Evolutionary conservation across 1,140 invertebrate genomes (phyloP), one percentile per base, ranked within the genome.

Genomic region (Thaumatotibia leucotreta): DNA sequence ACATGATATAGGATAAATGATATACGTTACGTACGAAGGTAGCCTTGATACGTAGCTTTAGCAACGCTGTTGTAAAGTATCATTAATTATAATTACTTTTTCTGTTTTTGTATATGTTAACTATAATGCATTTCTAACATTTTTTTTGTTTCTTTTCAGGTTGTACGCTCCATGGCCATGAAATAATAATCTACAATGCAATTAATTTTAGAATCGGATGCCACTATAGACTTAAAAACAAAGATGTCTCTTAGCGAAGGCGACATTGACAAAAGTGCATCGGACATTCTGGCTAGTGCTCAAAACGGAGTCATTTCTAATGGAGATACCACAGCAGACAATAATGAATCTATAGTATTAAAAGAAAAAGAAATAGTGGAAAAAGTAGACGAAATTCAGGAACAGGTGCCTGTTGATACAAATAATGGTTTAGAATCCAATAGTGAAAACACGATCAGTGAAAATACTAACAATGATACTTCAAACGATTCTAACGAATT

Each of bases 121-220:
- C 5, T 17, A 45, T 45, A 20, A n/a, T n/a, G n/a, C 8, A 14
- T 71, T 70, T 64, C 64, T 72, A 72, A 67, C 58, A 65, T 66
- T 0, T 63, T 54, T 79, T 67, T 68, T 67, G 63, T 73, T 75
- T 33, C 66, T 65, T 82, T 80, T 17, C 77, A 83, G 79, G 65
- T 58, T 24, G 65, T 64, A n/a, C 39, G 20, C 52, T 75, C 65
- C 20, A 64, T 68, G 33, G 68, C 35, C 63, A 73, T 74, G 65
- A 65, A 31, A 81, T 80, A 79, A 71, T 76, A 74, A 75, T 87
- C n/a, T 20, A 45, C 77, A 82, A 89, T 89, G 87, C 83, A 88
- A 89, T 80, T 89, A 76, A 87, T 87, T 76, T 66, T 84, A 66
- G 82, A 84, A 31, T 70, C 76, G 74, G 84, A 87, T 61, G 31